Evolutionary conservation across 2,888 invertebrate species (phyloP).

Genomic region (Meiosimyza decipiens): DNA sequence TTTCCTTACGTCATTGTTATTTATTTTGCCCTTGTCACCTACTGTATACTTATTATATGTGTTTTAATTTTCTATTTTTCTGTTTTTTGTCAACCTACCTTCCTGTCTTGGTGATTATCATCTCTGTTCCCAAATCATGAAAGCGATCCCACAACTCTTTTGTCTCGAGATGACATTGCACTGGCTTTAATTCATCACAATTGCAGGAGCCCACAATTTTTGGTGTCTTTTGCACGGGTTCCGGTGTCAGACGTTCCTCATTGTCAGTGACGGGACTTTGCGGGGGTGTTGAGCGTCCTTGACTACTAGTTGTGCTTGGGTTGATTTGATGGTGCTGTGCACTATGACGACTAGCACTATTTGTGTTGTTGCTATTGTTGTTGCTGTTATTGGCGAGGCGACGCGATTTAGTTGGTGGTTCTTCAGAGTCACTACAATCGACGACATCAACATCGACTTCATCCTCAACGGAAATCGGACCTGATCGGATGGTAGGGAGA

Average conservation of each 20-base stretch:
- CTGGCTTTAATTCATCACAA: conserved; percentile 83
- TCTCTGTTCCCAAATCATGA: conserved; percentile 92
- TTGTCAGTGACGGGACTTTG: conserved; percentile 66
- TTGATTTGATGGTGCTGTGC: conserved; percentile 51
- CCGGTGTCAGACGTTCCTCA: conserved; percentile 65
- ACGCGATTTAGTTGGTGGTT: conserved; percentile 61
- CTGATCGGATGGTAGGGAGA: conserved; percentile 45
- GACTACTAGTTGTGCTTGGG: conserved; percentile 60
- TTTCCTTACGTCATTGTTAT: neutral
- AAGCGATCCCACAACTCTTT: conserved; percentile 98
- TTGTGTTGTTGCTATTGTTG: conserved; percentile 43
- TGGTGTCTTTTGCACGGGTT: conserved; percentile 67
- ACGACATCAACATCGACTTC: conserved; percentile 76
- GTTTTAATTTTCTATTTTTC: conserved; percentile 2
- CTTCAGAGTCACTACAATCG: conserved; percentile 76
- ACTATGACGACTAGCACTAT: conserved; percentile 8
- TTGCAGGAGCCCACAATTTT: conserved; percentile 77
- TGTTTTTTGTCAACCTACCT: conserved; percentile 72
- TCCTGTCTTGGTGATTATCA: conserved; percentile 98
- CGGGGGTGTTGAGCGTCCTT: conserved; percentile 65
- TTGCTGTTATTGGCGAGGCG: conserved; percentile 52
- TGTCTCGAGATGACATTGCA: conserved; percentile 92
- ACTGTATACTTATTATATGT: conserved; percentile 39
- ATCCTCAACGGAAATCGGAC: conserved; percentile 70
- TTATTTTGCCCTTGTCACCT: conserved; percentile 24